phyloP scores from a whole-genome alignment of 2,797 vertebrate genomes.

The Propithecus deckenii region DNA sequence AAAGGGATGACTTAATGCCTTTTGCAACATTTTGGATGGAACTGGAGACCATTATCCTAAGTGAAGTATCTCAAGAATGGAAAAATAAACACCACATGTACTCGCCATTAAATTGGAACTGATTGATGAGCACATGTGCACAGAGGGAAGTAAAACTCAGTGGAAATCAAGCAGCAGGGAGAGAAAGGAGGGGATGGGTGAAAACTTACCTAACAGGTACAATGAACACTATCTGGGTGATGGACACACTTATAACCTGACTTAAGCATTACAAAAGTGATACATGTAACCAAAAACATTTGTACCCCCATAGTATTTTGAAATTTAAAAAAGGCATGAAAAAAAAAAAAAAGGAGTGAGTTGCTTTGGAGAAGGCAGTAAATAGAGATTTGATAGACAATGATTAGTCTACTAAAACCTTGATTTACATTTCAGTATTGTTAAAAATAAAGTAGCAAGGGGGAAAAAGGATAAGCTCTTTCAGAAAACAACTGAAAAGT shows the following conservation, averaged over 20 bases:
- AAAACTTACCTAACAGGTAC: not conserved
- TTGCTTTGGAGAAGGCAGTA: not conserved
- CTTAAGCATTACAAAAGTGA: not conserved
- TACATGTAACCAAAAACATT: not conserved
- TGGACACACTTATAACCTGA: not conserved
- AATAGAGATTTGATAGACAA: not conserved
- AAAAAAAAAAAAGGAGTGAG: not conserved
- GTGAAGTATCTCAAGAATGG: not conserved
- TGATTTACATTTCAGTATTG: constrained; percentile 11
- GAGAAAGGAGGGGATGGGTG: not conserved
- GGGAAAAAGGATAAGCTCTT: not conserved
- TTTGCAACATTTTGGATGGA: not conserved
- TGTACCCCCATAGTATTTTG: not conserved
- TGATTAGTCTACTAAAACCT: not conserved
- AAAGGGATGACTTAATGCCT: not conserved
- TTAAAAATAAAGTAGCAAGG: not conserved
- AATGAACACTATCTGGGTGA: not conserved
- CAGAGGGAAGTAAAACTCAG: not conserved
- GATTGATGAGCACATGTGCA: not conserved
- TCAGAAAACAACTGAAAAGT: not conserved
- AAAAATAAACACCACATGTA: not conserved
- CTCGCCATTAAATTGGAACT: not conserved
- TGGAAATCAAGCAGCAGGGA: not conserved
- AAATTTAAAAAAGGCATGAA: not conserved
- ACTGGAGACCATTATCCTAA: not conserved